phyloP scores from a whole-genome alignment of 1,140 invertebrate species.

The Sitobion miscanthi region DNA sequence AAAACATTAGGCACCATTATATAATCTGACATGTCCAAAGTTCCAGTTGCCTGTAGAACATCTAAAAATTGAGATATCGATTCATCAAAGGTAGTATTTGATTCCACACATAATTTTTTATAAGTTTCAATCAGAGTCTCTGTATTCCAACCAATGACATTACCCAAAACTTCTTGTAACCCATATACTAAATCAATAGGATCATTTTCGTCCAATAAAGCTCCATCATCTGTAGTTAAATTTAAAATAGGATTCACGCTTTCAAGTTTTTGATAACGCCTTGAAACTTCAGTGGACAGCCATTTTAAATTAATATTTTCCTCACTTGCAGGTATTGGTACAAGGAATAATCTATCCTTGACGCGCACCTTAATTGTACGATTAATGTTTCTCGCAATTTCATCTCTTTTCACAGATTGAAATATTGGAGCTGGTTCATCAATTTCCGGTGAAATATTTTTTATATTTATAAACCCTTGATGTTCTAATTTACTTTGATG shows the following conservation, averaged over 20 bases:
- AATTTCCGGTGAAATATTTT: neutral
- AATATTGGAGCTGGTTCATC: neutral
- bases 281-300: constrained; percentile 73
- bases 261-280: constrained; percentile 76
- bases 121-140: constrained; percentile 70
- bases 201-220: constrained; percentile 71
- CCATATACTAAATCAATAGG: constrained; percentile 66
- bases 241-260: constrained; percentile 70
- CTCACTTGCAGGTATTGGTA: constrained; percentile 58
- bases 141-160: constrained; percentile 70
- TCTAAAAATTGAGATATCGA: constrained; percentile 66
- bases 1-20: constrained; percentile 64
- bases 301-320: constrained; percentile 63
- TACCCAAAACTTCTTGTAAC: constrained; percentile 68
- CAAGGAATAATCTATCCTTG: constrained; percentile 59
- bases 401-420: constrained; percentile 9
- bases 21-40: constrained; percentile 65
- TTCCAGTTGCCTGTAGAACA: constrained; percentile 66
- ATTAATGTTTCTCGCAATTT: constrained; percentile 18
- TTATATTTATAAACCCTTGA: constrained; percentile 40
- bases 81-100: constrained; percentile 63
- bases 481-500: constrained; percentile 50
- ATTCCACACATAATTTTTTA: constrained; percentile 69
- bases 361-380: constrained; percentile 59
- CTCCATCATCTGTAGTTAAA: constrained; percentile 72